phyloP scores from a whole-genome alignment of 2,797 vertebrate species.

The Coregonus suidteri region DNA sequence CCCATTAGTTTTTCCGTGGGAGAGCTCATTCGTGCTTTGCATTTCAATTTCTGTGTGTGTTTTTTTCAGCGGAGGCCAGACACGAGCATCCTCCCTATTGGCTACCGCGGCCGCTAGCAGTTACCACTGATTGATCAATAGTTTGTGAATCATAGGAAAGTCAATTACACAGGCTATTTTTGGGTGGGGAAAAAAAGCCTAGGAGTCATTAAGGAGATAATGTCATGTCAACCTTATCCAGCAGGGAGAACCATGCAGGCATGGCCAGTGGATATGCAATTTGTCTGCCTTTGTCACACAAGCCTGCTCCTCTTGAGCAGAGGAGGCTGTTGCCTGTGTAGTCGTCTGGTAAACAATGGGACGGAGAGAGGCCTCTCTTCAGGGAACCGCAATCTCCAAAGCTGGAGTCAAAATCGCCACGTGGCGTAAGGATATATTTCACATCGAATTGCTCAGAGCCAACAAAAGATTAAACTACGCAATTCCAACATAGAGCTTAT shows the following conservation, averaged over 20 bases:
- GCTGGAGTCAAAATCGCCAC: conserved; percentile 22
- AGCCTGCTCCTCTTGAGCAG: background rate
- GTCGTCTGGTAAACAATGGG: background rate
- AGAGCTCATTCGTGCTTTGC: conserved; percentile 42
- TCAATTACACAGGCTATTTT: conserved; percentile 63
- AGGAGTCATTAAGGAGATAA: conserved; percentile 65
- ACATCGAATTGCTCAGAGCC: conserved; percentile 4
- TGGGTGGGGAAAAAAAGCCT: conserved; percentile 18
- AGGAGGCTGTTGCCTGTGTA: conserved; percentile 1
- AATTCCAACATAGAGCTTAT: background rate
- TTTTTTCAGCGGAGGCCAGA: conserved; percentile 8
- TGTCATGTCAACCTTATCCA: conserved; percentile 56
- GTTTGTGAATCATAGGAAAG: conserved; percentile 58
- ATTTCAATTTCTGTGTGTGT: conserved; percentile 39
- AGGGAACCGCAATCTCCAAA: conserved; percentile 19
- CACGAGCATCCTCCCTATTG: conserved; percentile 29
- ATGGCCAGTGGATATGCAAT: conserved; percentile 46
- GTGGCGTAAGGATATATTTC: conserved; percentile 41
- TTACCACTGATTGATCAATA: conserved; percentile 55
- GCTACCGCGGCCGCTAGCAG: conserved; percentile 32
- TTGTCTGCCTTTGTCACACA: conserved; percentile 38
- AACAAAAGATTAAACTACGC: conserved; percentile 25
- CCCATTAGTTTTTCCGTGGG: conserved; percentile 5
- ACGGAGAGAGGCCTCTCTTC: conserved; percentile 12
- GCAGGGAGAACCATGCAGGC: conserved; percentile 3